Evolutionary conservation across 1,140 invertebrate genomes (phyloP).

Genomic region (Neocloeon triangulifer): DNA sequence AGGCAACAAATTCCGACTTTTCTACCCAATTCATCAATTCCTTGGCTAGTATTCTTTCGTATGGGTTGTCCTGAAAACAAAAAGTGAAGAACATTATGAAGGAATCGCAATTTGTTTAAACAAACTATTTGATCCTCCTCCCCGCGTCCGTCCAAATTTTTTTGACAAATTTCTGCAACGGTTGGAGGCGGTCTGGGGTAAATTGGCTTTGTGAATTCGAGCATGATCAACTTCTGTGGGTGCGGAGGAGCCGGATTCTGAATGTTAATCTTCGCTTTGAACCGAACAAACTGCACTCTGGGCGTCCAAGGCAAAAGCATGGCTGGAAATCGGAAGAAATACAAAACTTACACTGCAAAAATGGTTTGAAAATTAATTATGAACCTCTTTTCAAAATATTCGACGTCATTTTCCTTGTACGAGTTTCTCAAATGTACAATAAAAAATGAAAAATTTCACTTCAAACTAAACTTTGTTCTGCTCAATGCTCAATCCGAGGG

Average conservation of each 20-base stretch:
- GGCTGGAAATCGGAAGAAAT: too few species aligned
- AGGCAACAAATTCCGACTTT: constrained; percentile 38
- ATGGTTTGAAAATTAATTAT: too few species aligned
- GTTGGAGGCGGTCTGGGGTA: constrained; percentile 14
- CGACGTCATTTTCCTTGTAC: too few species aligned
- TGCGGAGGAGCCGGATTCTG: constrained; percentile 40
- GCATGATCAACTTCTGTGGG: constrained; percentile 31
- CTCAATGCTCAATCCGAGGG: too few species aligned
- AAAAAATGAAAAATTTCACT: too few species aligned
- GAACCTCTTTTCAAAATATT: too few species aligned
- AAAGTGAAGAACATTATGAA: too few species aligned
- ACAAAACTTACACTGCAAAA: too few species aligned
- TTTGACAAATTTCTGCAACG: constrained; percentile 14
- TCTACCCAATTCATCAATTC: constrained; percentile 43
- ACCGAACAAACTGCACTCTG: constrained; percentile 31
- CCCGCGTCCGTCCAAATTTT: constrained; percentile 7
- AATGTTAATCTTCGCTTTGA: constrained; percentile 46
- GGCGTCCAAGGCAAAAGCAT: constrained; percentile 18
- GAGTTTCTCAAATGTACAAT: too few species aligned
- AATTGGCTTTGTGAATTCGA: constrained; percentile 33
- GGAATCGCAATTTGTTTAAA: too few species aligned
- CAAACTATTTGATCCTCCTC: too few species aligned
- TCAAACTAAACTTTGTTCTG: too few species aligned
- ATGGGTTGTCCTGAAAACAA: constrained; percentile 31
- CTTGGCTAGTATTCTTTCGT: constrained; percentile 38